phyloP scores from a whole-genome alignment of 1,140 invertebrate species.

The Arctopsyche grandis region DNA sequence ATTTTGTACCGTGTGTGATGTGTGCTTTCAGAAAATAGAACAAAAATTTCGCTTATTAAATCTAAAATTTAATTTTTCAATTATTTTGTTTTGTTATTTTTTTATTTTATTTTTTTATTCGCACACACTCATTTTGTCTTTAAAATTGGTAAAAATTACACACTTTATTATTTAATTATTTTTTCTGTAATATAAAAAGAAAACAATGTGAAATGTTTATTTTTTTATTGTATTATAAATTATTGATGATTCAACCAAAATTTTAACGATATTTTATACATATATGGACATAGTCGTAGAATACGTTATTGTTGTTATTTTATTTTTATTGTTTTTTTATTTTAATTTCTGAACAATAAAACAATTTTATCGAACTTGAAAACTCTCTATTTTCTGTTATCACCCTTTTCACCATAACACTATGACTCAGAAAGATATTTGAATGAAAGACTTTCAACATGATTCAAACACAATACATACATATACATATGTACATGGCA shows the following conservation, averaged over 20 bases:
- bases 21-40: background rate
- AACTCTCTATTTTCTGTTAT: slow-evolving; percentile 47
- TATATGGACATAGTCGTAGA: slow-evolving; percentile 51
- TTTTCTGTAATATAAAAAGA: slow-evolving; percentile 4
- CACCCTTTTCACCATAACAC: slow-evolving; percentile 28
- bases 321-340: slow-evolving; percentile 50
- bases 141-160: background rate
- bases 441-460: background rate
- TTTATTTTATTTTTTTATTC: slow-evolving; percentile 47
- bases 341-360: slow-evolving; percentile 51
- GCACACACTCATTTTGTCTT: too few relatives aligned
- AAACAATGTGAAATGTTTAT: slow-evolving; percentile 4
- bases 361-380: slow-evolving; percentile 53
- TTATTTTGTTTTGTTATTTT: slow-evolving; percentile 31
- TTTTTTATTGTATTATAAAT: slow-evolving; percentile 1
- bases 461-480: background rate
- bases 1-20: background rate
- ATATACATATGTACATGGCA: background rate
- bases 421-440: slow-evolving; percentile 15
- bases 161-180: background rate
- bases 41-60: background rate
- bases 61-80: background rate
- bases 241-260: slow-evolving; percentile 46
- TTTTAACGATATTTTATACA: slow-evolving; percentile 44
- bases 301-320: slow-evolving; percentile 55